A percentile compares a stretch with the other conserved stretches of the same genome.
Evolutionary conservation across 2,888 invertebrate genomes (phyloP).

Genomic region (Abscondita cerata): DNA sequence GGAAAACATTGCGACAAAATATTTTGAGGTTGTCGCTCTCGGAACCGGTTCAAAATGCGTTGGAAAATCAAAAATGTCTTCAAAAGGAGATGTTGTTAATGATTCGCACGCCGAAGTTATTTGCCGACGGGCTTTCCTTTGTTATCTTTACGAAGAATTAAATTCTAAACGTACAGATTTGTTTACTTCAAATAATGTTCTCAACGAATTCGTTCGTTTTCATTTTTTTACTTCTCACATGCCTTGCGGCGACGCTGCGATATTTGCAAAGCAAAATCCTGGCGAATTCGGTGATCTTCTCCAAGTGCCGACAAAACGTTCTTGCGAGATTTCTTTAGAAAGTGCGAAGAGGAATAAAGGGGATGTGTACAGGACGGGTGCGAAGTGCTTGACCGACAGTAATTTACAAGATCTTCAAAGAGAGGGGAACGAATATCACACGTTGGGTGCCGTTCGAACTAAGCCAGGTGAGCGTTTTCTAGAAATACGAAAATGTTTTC

Average conservation of each 20-base stretch:
- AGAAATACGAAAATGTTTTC: slow-evolving; percentile 10
- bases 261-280: slow-evolving; percentile 67
- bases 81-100: slow-evolving; percentile 75
- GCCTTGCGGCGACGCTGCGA: slow-evolving; percentile 95
- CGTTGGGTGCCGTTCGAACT: slow-evolving; percentile 75
- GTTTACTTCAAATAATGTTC: slow-evolving; percentile 35
- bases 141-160: slow-evolving; percentile 73
- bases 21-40: slow-evolving; percentile 73
- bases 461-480: slow-evolving; percentile 88
- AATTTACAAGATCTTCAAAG: slow-evolving; percentile 65
- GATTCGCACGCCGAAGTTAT: slow-evolving; percentile 94
- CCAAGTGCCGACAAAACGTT: slow-evolving; percentile 27
- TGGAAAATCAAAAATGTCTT: slow-evolving; percentile 71
- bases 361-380: slow-evolving; percentile 83
- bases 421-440: slow-evolving; percentile 70
- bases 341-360: slow-evolving; percentile 12
- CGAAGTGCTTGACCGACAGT: slow-evolving; percentile 74
- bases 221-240: slow-evolving; percentile 87
- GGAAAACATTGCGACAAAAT: slow-evolving; percentile 55
- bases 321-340: not conserved
- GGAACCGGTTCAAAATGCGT: slow-evolving; percentile 94
- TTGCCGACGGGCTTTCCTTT: slow-evolving; percentile 80
- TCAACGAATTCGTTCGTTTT: slow-evolving; percentile 68
- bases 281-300: slow-evolving; percentile 46
- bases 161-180: slow-evolving; percentile 30